Conservation (phyloP, 23 tunicate species). For the Aplidium turbinatum region DNA sequence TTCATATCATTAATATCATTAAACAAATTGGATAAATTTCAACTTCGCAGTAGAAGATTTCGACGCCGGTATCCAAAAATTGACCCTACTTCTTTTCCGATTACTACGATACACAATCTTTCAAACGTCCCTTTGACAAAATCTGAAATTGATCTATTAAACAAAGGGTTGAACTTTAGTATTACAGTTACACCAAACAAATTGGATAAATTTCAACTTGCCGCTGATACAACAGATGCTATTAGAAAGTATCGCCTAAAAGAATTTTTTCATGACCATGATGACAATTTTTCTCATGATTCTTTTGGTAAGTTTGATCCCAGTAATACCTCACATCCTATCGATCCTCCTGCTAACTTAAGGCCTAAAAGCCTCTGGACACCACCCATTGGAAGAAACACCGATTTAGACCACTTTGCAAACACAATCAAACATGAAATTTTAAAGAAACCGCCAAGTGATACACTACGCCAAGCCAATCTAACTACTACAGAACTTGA, state of each 20-base stretch:
- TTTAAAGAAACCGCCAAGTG: too few relatives aligned
- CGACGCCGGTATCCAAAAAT: too few relatives aligned
- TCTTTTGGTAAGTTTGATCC: background rate
- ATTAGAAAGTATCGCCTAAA: background rate
- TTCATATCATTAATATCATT: too few relatives aligned
- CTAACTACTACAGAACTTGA: background rate
- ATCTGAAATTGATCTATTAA: too few relatives aligned
- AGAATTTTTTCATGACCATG: background rate
- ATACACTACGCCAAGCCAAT: too few relatives aligned
- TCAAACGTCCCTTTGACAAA: too few relatives aligned
- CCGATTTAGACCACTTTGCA: background rate
- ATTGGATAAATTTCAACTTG: slow-evolving; percentile 8
- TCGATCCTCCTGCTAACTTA: background rate
- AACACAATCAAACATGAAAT: background rate
- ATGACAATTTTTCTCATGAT: background rate
- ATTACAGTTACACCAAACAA: background rate
- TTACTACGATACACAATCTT: too few relatives aligned
- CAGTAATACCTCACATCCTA: background rate
- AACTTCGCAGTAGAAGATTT: too few relatives aligned
- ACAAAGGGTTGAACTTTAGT: background rate
- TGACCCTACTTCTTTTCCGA: too few relatives aligned
- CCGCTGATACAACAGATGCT: background rate
- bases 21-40: too few relatives aligned
- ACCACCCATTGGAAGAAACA: background rate
- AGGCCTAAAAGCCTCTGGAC: background rate